A percentile compares a stretch with the other conserved stretches of the same genome.
Evolutionary conservation across 2,797 vertebrate species (phyloP).

Genomic region (Hozukius guyotensis): DNA sequence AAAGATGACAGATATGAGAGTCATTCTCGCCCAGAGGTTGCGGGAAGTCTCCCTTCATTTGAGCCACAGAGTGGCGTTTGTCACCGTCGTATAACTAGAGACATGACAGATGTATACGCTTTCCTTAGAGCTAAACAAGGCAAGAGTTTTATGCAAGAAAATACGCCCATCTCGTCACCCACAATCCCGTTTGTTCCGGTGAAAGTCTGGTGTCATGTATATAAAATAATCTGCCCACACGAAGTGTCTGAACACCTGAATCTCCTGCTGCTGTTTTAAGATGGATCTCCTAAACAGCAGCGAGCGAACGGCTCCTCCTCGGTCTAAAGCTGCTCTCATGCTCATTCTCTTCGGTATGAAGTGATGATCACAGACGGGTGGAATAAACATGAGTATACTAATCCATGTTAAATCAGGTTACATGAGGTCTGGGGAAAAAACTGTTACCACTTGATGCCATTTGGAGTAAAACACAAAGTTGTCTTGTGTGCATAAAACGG

Average conservation of each 20-base stretch:
- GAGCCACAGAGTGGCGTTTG: constrained; percentile 2
- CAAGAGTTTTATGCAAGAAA: constrained; percentile 22
- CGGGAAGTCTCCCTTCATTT: constrained; percentile 52
- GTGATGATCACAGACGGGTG: not conserved
- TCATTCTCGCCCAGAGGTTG: constrained; percentile 44
- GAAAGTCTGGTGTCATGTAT: constrained; percentile 9
- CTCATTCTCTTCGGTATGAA: not conserved
- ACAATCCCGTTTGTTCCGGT: constrained; percentile 44
- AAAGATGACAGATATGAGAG: constrained; percentile 57
- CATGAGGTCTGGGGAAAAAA: not conserved
- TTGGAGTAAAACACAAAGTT: not conserved
- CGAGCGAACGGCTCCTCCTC: not conserved
- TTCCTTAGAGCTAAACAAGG: constrained; percentile 10
- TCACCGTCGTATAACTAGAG: constrained; percentile 29
- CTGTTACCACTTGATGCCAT: no score
- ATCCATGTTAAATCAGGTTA: not conserved
- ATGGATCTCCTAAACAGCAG: constrained; percentile 13
- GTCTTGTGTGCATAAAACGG: no score
- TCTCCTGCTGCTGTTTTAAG: constrained; percentile 7
- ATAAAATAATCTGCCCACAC: constrained; percentile 21
- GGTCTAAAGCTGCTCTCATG: not conserved
- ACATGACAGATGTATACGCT: constrained; percentile 13
- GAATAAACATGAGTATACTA: not conserved
- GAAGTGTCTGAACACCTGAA: constrained; percentile 15
- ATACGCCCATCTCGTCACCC: not conserved